phyloP scores from a whole-genome alignment of 2,797 vertebrate genomes.

The Pteropus rufus region DNA sequence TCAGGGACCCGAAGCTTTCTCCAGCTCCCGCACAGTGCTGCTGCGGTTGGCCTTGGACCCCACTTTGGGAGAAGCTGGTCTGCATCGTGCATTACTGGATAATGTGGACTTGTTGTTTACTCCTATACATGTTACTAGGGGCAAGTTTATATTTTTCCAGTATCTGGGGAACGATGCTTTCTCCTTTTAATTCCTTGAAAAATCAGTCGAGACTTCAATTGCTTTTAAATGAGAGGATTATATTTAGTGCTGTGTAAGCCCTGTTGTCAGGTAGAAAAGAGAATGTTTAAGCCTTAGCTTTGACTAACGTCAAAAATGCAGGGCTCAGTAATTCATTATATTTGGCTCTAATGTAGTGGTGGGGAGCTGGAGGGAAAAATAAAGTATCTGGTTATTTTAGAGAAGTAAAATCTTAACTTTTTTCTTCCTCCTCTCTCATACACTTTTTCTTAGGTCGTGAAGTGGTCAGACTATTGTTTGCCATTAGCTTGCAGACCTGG shows the following conservation, averaged over 20 bases:
- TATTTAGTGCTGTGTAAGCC: not conserved
- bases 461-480: conserved; percentile 93
- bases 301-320: too few relatives aligned
- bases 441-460: conserved; percentile 84
- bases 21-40: rapidly evolving
- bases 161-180: not conserved
- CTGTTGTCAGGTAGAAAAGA: not conserved
- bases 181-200: not conserved
- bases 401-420: not conserved
- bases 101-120: not conserved
- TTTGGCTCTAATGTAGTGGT: not conserved
- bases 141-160: not conserved
- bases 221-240: not conserved
- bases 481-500: conserved; percentile 90
- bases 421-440: not conserved
- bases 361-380: not conserved
- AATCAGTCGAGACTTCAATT: not conserved
- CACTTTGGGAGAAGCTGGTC: not conserved
- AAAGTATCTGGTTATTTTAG: not conserved
- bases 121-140: not conserved
- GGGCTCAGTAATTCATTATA: not conserved
- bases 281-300: not conserved
- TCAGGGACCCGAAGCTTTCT: rapidly evolving
- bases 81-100: rapidly evolving
- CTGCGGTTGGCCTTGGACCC: not conserved